Evolutionary conservation across 2,797 vertebrate species (phyloP), one percentile per base, ranked within the genome.

Genomic region (Spheniscus humboldti): DNA sequence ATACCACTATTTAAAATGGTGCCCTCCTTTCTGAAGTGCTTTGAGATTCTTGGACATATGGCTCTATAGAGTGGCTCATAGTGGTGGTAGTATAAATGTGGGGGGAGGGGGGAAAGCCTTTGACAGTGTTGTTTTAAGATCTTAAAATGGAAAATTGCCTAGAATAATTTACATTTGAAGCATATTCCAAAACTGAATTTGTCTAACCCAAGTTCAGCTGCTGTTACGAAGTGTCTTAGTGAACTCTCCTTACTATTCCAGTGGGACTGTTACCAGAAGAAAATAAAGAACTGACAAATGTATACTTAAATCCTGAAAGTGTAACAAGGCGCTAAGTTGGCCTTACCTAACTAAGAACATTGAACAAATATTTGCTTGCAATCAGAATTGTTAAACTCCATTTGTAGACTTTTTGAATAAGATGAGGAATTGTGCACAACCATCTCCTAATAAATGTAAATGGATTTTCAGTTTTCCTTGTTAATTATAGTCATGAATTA

Each of bases 381-480:
- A 90, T 94, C 81, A 78, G 88, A 96, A 93, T 69, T 95, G 92
- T 96, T 95, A 66, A 95, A 86, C 68, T 96, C 78, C 95, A 78
- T 95, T 95, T 97, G 96, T 96, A 93, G 93, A 94, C 69, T 83
- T 93, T 93, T 96, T 86, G 93, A 95, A 92, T 80, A 95, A 89
- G 93, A 94, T 75, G 60, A 95, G 52, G 72, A 96, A 94, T 94
- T 96, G 94, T 97, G 94, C 94, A 92, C 92, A 97, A 93, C 84
- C 66, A 86, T 96, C 91, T 97, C 88, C 84, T 96, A 97, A 97
- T 96, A 96, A 96, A 96, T 86, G 64, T 94, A 88, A 95, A 90
- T 80, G 91, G 64, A 95, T 94, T 96, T 97, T 90, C 86, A 90
- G 80, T 92, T 94, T 90, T 92, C n/a, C 59, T 96, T 93, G 95